A percentile compares a stretch with the other conserved stretches of the same genome.
phyloP scores from a whole-genome alignment of 2,888 invertebrate genomes.

The Siphlonurus alternatus region DNA sequence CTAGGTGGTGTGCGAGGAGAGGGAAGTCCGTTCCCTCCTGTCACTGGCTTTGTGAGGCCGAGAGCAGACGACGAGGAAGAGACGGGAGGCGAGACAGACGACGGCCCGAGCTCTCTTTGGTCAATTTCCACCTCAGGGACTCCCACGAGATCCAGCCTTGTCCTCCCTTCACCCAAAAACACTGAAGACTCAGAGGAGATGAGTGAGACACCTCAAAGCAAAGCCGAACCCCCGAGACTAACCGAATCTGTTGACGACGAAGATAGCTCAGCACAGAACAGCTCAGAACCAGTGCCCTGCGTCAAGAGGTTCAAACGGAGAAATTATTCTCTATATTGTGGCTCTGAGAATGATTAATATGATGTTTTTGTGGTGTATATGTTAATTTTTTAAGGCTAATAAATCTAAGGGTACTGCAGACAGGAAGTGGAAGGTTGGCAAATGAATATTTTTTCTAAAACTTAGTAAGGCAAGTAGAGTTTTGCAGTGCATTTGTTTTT shows the following conservation, averaged over 20 bases:
- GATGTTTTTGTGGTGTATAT: too few relatives aligned
- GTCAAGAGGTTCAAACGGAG: constrained; percentile 28
- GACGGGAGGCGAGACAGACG: constrained; percentile 6
- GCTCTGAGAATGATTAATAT: constrained; percentile 15
- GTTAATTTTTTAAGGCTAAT: too few relatives aligned
- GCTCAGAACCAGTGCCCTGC: not conserved
- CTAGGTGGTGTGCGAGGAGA: constrained; percentile 21
- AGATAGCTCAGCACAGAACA: not conserved
- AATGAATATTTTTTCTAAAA: too few relatives aligned
- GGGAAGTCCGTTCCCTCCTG: not conserved
- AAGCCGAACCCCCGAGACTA: not conserved
- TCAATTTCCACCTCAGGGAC: not conserved
- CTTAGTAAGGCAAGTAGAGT: too few relatives aligned
- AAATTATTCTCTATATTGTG: constrained; percentile 27
- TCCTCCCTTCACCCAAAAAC: not conserved
- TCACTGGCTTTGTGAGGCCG: not conserved
- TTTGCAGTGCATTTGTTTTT: too few relatives aligned
- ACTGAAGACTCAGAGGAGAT: not conserved
- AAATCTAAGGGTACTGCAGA: too few relatives aligned
- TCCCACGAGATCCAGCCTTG: not conserved
- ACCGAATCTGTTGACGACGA: not conserved
- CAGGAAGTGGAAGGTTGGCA: too few relatives aligned
- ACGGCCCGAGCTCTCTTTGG: not conserved
- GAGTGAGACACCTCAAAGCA: too few relatives aligned
- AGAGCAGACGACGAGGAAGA: constrained; percentile 8